Base-by-base conservation (phyloP, 2,888 invertebrate species). In the Nemoura dubitans region DNA sequence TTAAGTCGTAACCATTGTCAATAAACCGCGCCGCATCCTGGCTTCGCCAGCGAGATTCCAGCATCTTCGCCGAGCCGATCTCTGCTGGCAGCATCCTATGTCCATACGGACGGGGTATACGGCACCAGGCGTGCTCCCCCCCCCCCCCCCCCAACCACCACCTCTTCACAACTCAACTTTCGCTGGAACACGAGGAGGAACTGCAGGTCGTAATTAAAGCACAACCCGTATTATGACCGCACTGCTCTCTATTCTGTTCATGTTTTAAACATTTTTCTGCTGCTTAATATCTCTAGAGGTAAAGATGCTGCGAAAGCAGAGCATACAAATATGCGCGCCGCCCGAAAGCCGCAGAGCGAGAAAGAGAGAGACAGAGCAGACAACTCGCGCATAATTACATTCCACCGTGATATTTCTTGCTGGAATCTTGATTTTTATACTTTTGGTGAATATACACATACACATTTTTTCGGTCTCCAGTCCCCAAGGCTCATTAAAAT, bases 1-100 rank as follows among this genome's bases (percentile, higher is more conserved):
- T 36, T 59, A 59, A 59, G 59, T 59, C 59, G 59, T 59, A 59
- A 59, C 59, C 59, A 59, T 59, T 59, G 59, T 59, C 59, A 59
- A 59, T 59, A 59, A 59, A 59, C 59, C 59, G 59, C 3, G 59
- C 59, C 2, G 59, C 59, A 21, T 59, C 59, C 21, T 16, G 2
- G 59, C 21, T 59, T 21, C 59, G 59, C 16, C 59, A 59, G 59
- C 59, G 2, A 59, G 14, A 59, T 59, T 59, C 59, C 59, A 59
- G 59, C 59, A 21, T 59, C 59, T 21, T 59, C 59, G 21, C 21
- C 14, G 59, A 59, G 14, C 59, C 21, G 59, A 59, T 7, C 59
- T 1, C 59, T 2, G 14, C 3, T 36, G 10, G 36, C 14, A 21
- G 36, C 36, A 36, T 36, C 36, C 36, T 36, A 36, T 36, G 36